A percentile compares a stretch with the other conserved stretches of the same genome.
phyloP scores from a whole-genome alignment of 2,113 vertebrate species.

The Eurystomus gularis region DNA sequence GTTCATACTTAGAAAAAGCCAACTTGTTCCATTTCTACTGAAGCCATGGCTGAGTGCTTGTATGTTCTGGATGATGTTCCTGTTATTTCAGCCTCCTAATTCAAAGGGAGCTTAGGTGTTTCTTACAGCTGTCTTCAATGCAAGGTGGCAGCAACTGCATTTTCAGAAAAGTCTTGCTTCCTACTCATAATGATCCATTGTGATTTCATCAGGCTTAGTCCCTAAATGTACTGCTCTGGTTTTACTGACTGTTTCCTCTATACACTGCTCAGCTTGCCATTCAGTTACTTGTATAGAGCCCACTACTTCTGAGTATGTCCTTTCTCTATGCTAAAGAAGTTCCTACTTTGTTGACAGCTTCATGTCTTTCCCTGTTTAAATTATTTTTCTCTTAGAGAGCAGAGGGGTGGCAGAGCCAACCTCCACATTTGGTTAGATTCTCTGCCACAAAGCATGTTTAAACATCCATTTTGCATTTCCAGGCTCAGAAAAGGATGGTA shows the following conservation, averaged over 20 bases:
- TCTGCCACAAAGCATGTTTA: not conserved
- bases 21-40: not conserved
- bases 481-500: not conserved
- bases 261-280: rapidly evolving
- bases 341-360: not conserved
- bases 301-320: not conserved
- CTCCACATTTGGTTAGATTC: not conserved
- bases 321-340: not conserved
- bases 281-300: not conserved
- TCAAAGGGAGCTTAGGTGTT: not conserved
- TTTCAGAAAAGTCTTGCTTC: not conserved
- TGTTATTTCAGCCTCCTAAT: not conserved
- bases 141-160: not conserved
- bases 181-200: not conserved
- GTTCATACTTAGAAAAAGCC: not conserved
- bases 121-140: not conserved
- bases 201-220: not conserved
- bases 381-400: not conserved
- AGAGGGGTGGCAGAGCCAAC: not conserved
- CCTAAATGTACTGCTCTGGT: not conserved
- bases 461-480: not conserved
- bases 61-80: not conserved
- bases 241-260: not conserved
- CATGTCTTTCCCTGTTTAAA: not conserved
- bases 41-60: not conserved